These are phyloP conservation scores for Callionymus lyra DNA, from an alignment of 2,113 vertebrate species.

Conservation along the genomic window DNA sequence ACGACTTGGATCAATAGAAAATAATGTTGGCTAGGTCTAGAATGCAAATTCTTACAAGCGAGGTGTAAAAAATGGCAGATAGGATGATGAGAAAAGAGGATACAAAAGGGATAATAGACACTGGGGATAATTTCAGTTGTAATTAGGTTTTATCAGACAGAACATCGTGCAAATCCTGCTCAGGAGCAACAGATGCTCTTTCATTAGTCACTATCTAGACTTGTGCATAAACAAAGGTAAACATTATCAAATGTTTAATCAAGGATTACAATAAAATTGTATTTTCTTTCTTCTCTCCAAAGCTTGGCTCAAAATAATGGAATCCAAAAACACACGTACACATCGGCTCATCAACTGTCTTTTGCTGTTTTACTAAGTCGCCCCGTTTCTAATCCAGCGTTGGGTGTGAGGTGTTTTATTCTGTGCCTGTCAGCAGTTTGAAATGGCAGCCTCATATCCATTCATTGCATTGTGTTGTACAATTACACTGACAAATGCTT, in stretches of 20 bases:
- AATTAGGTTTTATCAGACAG: not conserved
- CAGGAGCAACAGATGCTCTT: constrained; percentile 13
- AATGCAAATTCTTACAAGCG: not conserved
- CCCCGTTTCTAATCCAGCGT: constrained; percentile 52
- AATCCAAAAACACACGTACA: constrained; percentile 14
- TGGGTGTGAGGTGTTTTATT: constrained; percentile 54
- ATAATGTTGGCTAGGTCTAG: not conserved
- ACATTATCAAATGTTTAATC: constrained; percentile 39
- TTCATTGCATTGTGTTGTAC: constrained; percentile 70
- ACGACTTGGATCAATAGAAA: constrained; percentile 1
- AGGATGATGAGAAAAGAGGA: not conserved
- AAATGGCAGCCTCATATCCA: constrained; percentile 63
- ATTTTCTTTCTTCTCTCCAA: constrained; percentile 30
- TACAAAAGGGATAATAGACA: not conserved
- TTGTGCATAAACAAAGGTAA: constrained; percentile 30
- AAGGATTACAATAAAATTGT: constrained; percentile 37
- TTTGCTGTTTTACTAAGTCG: constrained; percentile 38
- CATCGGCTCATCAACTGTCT: constrained; percentile 20
- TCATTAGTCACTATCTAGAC: constrained; percentile 19
- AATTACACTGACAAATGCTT: constrained; percentile 73
- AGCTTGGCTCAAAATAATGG: constrained; percentile 27
- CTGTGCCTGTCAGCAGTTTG: constrained; percentile 64
- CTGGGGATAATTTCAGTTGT: not conserved
- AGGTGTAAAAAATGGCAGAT: not conserved
- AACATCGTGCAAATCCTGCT: not conserved